Evolutionary conservation across 2,888 invertebrate species (phyloP).

Genomic region (Hoplodrina blanda): DNA sequence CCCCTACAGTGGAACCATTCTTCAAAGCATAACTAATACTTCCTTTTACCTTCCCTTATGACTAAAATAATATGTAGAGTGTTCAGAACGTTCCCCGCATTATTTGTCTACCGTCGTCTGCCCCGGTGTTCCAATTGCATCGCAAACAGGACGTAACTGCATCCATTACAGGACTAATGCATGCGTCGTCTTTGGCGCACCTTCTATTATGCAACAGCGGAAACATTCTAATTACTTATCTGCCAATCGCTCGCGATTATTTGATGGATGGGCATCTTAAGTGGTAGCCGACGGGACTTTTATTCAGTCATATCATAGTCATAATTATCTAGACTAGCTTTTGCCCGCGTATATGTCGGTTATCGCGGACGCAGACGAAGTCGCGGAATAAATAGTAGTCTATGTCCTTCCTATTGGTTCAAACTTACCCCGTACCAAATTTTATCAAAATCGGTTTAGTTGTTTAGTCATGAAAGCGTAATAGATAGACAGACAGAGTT

Average conservation of each 20-base stretch:
- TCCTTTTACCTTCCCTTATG: neutral
- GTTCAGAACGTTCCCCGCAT: conserved; percentile 3
- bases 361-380: too few species aligned
- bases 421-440: too few species aligned
- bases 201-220: conserved; percentile 81
- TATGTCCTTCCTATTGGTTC: too few species aligned
- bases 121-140: conserved; percentile 71
- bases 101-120: conserved; percentile 28
- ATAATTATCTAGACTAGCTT: too few species aligned
- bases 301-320: too few species aligned
- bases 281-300: neutral
- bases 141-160: conserved; percentile 71
- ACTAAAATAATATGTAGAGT: conserved; percentile 27
- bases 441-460: too few species aligned
- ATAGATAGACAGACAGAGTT: too few species aligned
- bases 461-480: too few species aligned
- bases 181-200: conserved; percentile 75
- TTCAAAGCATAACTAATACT: neutral
- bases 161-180: conserved; percentile 78
- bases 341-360: too few species aligned
- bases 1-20: neutral
- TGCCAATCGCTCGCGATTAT: conserved; percentile 48
- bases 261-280: conserved; percentile 20
- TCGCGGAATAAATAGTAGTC: too few species aligned
- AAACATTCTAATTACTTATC: conserved; percentile 75